Percentiles rank a stretch among this genome's conserved stretches.
Evolutionary conservation across 2,113 vertebrate species (phyloP).

Genomic region (Platichthys flesus): DNA sequence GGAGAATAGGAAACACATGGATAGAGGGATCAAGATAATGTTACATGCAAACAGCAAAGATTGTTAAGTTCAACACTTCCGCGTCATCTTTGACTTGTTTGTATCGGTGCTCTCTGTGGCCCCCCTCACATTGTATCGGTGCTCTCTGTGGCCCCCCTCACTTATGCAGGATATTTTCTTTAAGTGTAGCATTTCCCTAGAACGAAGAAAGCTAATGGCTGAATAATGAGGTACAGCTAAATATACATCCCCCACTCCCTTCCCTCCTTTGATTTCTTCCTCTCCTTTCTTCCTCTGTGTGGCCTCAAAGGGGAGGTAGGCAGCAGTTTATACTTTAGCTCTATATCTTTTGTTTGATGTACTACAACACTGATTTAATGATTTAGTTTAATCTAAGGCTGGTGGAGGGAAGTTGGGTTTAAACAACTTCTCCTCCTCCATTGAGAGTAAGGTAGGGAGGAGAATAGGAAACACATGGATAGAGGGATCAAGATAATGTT

Average conservation of each 20-base stretch:
- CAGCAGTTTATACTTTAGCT: slow-evolving; percentile 26
- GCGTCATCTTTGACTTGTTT: no score
- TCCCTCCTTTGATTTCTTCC: not conserved
- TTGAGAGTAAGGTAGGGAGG: not conserved
- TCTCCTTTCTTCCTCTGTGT: slow-evolving; percentile 2
- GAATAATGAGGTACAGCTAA: slow-evolving; percentile 68
- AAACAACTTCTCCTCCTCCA: slow-evolving; percentile 2
- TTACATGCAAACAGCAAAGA: no score
- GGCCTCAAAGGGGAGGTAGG: slow-evolving; percentile 16
- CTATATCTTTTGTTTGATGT: slow-evolving; percentile 47
- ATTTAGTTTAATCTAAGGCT: slow-evolving; percentile 40
- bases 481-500: not conserved
- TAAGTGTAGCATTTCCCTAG: slow-evolving; percentile 60
- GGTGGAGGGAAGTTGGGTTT: slow-evolving; percentile 12
- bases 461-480: not conserved
- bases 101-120: no score
- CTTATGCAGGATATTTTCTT: slow-evolving; percentile 57
- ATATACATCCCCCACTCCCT: slow-evolving; percentile 23
- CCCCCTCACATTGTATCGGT: no score
- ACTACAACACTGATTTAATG: slow-evolving; percentile 47
- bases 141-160: no score
- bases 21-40: not conserved
- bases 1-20: not conserved
- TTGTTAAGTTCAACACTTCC: no score
- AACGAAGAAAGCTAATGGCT: slow-evolving; percentile 68